These are phyloP conservation scores for Psilanteris sp. DNA, from an alignment of 1,140 invertebrate species.

Conservation along the genomic window DNA sequence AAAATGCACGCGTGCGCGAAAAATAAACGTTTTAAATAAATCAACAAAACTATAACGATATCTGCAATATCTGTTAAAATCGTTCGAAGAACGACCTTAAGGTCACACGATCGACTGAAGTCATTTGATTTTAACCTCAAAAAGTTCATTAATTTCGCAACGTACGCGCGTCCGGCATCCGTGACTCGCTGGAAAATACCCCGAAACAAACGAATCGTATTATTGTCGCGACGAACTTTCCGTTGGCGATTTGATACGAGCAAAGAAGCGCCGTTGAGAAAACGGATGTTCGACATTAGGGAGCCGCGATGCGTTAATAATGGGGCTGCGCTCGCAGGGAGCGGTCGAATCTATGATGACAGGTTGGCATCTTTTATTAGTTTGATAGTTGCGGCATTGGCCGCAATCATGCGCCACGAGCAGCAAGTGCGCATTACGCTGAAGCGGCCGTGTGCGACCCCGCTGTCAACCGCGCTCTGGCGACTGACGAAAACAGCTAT, in stretches of 20 bases:
- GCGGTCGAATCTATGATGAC: conserved; percentile 74
- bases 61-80: too few relatives aligned
- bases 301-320: conserved; percentile 74
- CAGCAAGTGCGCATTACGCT: conserved; percentile 23
- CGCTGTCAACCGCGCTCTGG: conserved; percentile 35
- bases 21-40: too few relatives aligned
- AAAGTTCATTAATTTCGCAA: too few relatives aligned
- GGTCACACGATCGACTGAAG: too few relatives aligned
- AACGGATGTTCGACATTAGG: conserved; percentile 74
- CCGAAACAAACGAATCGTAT: too few relatives aligned
- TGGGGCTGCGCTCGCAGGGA: conserved; percentile 64
- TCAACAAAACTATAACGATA: too few relatives aligned
- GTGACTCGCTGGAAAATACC: too few relatives aligned
- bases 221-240: too few relatives aligned
- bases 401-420: background rate
- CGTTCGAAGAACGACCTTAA: too few relatives aligned
- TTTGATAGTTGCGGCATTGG: conserved; percentile 59
- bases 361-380: conserved; percentile 76
- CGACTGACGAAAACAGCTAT: conserved; percentile 66
- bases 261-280: conserved; percentile 22
- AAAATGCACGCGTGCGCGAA: too few relatives aligned
- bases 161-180: too few relatives aligned
- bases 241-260: conserved; percentile 3
- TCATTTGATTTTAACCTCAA: too few relatives aligned
- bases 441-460: conserved; percentile 4